Percentiles rank a stretch among this genome's conserved stretches.
phyloP scores from a whole-genome alignment of 2,113 vertebrate genomes.

The Ameiurus melas region DNA sequence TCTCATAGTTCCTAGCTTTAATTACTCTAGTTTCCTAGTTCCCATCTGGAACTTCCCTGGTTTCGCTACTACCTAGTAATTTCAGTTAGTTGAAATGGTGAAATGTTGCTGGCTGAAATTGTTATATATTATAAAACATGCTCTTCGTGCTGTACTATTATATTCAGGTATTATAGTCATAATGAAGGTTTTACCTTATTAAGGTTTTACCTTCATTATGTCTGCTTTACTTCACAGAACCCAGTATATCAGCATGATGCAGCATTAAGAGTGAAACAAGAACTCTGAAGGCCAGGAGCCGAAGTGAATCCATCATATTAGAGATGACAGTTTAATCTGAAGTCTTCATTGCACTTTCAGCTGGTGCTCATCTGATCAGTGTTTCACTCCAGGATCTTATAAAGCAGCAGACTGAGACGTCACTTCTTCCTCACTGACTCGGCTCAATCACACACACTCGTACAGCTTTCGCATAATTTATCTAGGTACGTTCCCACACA shows the following conservation, averaged over 20 bases:
- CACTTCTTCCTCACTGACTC: neutral
- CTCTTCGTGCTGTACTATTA: neutral
- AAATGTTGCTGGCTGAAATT: neutral
- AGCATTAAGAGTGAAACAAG: slow-evolving; percentile 6
- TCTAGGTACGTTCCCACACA: neutral
- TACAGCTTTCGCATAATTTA: neutral
- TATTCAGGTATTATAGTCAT: neutral
- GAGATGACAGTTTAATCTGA: slow-evolving; percentile 48
- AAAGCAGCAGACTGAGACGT: neutral
- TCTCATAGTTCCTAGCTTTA: neutral
- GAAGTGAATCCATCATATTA: slow-evolving; percentile 32
- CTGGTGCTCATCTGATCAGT: slow-evolving; percentile 35
- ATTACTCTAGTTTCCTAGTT: neutral
- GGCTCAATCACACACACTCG: neutral
- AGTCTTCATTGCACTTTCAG: slow-evolving; percentile 18
- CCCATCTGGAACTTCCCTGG: neutral
- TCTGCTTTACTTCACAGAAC: neutral
- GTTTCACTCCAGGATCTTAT: slow-evolving; percentile 33
- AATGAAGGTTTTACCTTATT: neutral
- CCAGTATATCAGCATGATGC: neutral
- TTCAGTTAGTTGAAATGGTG: neutral
- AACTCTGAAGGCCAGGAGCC: slow-evolving; percentile 11
- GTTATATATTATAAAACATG: neutral
- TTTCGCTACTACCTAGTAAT: neutral
- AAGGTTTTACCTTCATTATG: neutral